phyloP scores from a whole-genome alignment of 2,888 invertebrate genomes.

The Cataglyphis rosenhaueri region DNA sequence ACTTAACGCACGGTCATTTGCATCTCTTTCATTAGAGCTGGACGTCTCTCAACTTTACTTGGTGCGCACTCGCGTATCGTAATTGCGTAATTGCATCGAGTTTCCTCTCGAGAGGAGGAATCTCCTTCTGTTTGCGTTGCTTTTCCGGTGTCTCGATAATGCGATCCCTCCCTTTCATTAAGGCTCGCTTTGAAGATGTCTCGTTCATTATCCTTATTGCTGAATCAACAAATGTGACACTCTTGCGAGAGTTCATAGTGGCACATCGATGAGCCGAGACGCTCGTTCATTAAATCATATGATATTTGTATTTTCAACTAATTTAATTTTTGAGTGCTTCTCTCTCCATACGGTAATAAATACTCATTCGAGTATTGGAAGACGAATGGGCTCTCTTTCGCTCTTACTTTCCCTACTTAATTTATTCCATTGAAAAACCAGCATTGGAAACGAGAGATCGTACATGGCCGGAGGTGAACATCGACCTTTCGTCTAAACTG shows the following conservation, averaged over 20 bases:
- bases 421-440: constrained; percentile 15
- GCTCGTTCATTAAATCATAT: neutral
- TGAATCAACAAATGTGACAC: constrained; percentile 16
- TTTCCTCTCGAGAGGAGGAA: constrained; percentile 5
- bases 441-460: constrained; percentile 23
- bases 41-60: constrained; percentile 28
- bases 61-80: constrained; percentile 47
- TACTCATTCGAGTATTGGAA: neutral
- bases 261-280: neutral
- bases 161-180: constrained; percentile 23
- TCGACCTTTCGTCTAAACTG: constrained; percentile 33
- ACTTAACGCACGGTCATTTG: constrained; percentile 53
- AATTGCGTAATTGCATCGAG: constrained; percentile 49
- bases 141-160: constrained; percentile 29
- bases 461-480: constrained; percentile 37
- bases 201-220: neutral
- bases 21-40: constrained; percentile 40
- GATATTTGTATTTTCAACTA: neutral
- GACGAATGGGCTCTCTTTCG: constrained; percentile 1
- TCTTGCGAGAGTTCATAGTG: neutral
- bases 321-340: neutral
- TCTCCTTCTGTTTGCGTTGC: constrained; percentile 24
- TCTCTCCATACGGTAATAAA: neutral
- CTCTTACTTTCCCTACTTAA: constrained; percentile 33
- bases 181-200: neutral